phyloP scores from a whole-genome alignment of 2,113 vertebrate species.

The Stegastes partitus region DNA sequence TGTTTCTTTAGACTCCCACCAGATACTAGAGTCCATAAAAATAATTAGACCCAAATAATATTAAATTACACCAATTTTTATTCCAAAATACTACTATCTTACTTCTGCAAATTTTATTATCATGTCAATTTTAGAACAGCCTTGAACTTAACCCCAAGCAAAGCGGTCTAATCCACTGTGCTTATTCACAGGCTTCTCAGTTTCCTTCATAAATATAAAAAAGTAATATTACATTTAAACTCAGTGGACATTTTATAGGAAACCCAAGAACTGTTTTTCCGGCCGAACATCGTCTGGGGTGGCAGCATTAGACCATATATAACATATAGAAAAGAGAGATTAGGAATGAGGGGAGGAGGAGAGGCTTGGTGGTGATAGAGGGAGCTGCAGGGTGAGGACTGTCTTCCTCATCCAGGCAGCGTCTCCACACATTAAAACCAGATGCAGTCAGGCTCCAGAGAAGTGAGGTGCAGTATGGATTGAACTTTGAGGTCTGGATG shows the following conservation, averaged over 20 bases:
- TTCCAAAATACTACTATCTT: background rate
- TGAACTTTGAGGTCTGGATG: constrained; percentile 62
- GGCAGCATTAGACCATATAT: constrained; percentile 9
- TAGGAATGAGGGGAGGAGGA: constrained; percentile 4
- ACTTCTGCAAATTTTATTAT: background rate
- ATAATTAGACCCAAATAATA: background rate
- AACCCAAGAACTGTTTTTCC: constrained; percentile 7
- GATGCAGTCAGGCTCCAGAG: constrained; percentile 66
- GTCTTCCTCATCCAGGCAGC: constrained; percentile 27
- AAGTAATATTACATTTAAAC: background rate
- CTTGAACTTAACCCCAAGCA: no score
- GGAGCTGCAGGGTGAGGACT: constrained; percentile 10
- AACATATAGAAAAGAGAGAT: constrained; percentile 6
- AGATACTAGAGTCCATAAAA: background rate
- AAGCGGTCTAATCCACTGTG: background rate
- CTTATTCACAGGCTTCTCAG: background rate
- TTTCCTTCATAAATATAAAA: no score
- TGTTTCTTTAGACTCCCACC: background rate
- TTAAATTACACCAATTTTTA: background rate
- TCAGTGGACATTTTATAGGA: constrained; percentile 1
- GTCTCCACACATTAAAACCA: constrained; percentile 79
- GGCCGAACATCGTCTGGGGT: background rate
- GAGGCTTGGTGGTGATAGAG: constrained; percentile 26
- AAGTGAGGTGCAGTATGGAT: constrained; percentile 57
- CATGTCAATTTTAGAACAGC: background rate